Conservation (phyloP, 2,113 vertebrate genomes). For the Felis chaus region DNA sequence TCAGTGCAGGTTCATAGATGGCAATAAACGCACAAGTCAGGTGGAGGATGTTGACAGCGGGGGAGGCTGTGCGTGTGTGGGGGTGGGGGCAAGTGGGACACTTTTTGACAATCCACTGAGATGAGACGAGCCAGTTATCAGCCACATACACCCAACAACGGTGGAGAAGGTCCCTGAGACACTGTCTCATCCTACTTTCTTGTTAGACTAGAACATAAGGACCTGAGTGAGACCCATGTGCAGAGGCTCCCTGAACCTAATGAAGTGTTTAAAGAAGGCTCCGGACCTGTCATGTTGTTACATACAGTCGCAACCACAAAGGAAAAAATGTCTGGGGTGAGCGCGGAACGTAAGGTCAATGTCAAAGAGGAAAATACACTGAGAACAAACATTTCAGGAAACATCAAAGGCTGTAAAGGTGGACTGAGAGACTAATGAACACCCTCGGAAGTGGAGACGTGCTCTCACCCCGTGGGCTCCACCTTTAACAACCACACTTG, state of each 20-base stretch:
- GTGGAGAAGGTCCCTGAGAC: not conserved
- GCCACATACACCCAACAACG: rapidly evolving
- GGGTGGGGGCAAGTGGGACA: not conserved
- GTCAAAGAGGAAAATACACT: not conserved
- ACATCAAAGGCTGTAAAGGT: too few species aligned
- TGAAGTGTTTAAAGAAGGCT: rapidly evolving
- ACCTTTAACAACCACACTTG: too few species aligned
- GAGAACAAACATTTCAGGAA: not conserved
- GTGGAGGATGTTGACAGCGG: too few species aligned
- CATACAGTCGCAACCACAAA: too few species aligned
- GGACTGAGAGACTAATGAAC: not conserved
- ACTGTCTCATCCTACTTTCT: not conserved
- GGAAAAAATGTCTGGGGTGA: rapidly evolving
- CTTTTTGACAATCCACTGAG: rapidly evolving
- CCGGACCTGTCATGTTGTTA: rapidly evolving
- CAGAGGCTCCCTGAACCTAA: not conserved
- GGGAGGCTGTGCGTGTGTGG: not conserved
- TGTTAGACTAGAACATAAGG: rapidly evolving
- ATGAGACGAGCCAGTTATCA: rapidly evolving
- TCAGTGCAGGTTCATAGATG: not conserved
- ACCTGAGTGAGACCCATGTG: rapidly evolving
- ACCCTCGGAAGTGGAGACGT: not conserved
- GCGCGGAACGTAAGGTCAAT: rapidly evolving
- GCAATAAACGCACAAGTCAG: not conserved
- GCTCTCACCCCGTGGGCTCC: not conserved